phyloP scores from a whole-genome alignment of 2,113 vertebrate species.

The Platycercus adscitus region DNA sequence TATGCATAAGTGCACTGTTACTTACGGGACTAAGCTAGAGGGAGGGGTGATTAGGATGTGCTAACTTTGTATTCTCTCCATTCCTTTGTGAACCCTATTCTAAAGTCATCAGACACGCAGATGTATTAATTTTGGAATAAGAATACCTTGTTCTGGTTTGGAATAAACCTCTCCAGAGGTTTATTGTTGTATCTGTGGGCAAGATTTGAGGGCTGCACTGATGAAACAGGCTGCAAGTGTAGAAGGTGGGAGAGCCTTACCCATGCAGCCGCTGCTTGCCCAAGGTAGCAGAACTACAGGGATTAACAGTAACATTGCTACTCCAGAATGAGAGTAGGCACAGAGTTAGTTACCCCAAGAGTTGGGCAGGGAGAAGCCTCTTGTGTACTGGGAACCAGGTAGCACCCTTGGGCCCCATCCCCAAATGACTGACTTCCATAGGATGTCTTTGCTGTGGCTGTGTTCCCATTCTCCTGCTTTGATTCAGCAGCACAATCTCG shows the following conservation, averaged over 20 bases:
- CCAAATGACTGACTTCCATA: not conserved
- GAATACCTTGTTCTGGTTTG: not conserved
- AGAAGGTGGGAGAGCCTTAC: not conserved
- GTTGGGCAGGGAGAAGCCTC: not conserved
- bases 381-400: not conserved
- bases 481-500: not conserved
- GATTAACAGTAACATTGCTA: rapidly evolving
- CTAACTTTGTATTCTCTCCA: not conserved
- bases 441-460: not conserved
- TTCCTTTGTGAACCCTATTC: not conserved
- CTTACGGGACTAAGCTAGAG: not conserved
- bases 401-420: not conserved
- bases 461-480: not conserved
- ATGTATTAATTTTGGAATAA: not conserved
- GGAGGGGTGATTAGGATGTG: not conserved
- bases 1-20: not conserved
- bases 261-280: not conserved
- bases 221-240: not conserved
- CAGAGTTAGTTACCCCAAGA: not conserved
- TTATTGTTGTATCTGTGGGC: not conserved
- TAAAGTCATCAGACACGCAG: not conserved
- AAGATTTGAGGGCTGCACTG: not conserved
- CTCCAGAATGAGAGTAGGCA: not conserved
- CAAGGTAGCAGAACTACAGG: not conserved
- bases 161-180: not conserved